phyloP scores from a whole-genome alignment of 2,113 vertebrate species.

The Dicerorhinus sumatrensis region DNA sequence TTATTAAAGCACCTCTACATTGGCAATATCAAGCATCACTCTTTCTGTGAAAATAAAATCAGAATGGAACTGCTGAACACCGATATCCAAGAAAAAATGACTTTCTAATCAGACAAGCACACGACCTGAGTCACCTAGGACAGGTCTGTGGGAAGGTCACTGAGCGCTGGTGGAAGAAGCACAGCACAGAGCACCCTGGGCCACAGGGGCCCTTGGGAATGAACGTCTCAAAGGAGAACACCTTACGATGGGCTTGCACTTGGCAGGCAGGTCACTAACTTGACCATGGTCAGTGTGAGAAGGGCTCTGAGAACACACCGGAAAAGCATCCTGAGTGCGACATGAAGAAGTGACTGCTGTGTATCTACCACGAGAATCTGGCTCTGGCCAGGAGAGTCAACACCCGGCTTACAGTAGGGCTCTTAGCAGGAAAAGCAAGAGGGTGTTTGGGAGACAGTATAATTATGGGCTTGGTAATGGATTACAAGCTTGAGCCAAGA shows the following conservation, averaged over 20 bases:
- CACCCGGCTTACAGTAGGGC: fast-evolving
- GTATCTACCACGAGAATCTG: too few relatives aligned
- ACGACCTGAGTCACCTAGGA: neutral
- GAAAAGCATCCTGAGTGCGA: neutral
- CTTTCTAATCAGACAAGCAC: neutral
- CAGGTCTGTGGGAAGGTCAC: neutral
- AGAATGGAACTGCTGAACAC: neutral
- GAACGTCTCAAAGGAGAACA: neutral
- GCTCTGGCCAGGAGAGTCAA: neutral
- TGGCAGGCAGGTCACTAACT: neutral
- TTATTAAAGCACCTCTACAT: neutral
- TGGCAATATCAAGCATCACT: neutral
- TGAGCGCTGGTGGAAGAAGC: neutral
- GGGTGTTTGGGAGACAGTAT: neutral
- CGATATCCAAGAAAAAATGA: neutral
- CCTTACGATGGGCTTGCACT: fast-evolving
- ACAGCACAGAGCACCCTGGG: neutral
- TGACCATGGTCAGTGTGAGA: neutral
- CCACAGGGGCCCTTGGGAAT: neutral
- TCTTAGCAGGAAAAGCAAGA: neutral
- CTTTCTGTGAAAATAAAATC: neutral
- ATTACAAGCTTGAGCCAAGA: neutral
- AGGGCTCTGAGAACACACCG: neutral
- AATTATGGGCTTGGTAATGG: fast-evolving
- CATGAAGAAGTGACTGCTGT: neutral